A percentile compares a stretch with the other conserved stretches of the same genome.
Conservation (phyloP, 2,797 vertebrate genomes). For the Melanotaenia trifasciata region DNA sequence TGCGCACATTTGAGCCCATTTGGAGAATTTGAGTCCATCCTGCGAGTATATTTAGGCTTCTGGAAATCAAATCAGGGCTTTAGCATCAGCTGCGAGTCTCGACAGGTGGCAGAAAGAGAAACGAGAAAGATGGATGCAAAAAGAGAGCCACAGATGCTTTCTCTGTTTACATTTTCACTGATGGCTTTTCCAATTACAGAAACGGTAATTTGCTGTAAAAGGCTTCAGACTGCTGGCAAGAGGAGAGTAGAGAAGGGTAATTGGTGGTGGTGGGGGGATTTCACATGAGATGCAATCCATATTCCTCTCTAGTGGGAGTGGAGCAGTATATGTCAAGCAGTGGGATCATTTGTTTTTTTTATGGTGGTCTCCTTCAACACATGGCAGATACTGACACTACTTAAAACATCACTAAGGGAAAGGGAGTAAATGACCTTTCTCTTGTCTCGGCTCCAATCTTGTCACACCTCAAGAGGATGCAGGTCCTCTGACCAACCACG, state of each 20-base stretch:
- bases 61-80: constrained; percentile 72
- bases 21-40: constrained; percentile 25
- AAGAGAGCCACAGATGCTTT: constrained; percentile 67
- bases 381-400: constrained; percentile 46
- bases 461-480: constrained; percentile 37
- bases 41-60: constrained; percentile 60
- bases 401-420: constrained; percentile 59
- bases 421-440: constrained; percentile 42
- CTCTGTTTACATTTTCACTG: constrained; percentile 66
- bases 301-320: constrained; percentile 59
- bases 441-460: constrained; percentile 30
- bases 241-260: constrained; percentile 52
- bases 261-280: constrained; percentile 52
- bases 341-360: constrained; percentile 53
- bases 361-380: constrained; percentile 49
- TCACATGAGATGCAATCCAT: constrained; percentile 61
- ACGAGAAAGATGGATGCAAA: constrained; percentile 37
- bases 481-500: constrained; percentile 35
- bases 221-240: constrained; percentile 62
- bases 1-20: constrained; percentile 19
- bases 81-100: constrained; percentile 64
- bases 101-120: constrained; percentile 56
- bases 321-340: constrained; percentile 61
- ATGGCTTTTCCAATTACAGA: constrained; percentile 77
- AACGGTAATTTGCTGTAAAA: constrained; percentile 78